Conservation (phyloP, 2,113 vertebrate genomes). For the Cnemophilus loriae region DNA sequence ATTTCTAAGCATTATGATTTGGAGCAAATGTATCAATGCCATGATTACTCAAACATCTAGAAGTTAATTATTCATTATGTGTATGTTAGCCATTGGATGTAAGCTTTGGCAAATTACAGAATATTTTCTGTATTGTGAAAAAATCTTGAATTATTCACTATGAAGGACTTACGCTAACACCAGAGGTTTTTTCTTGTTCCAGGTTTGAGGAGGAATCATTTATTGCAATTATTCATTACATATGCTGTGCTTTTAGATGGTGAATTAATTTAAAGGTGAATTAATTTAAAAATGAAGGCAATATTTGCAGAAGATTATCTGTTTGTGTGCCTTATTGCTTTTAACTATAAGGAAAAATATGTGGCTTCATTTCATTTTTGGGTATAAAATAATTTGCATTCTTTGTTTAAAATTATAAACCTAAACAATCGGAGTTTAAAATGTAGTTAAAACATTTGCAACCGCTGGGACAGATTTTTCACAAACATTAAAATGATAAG, state of each 20-base stretch:
- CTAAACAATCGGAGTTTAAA: not conserved
- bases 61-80: not conserved
- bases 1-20: no score
- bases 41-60: not conserved
- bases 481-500: not conserved
- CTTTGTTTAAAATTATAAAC: not conserved
- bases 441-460: not conserved
- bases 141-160: not conserved
- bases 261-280: not conserved
- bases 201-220: not conserved
- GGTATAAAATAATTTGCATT: not conserved
- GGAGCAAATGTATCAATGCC: not conserved
- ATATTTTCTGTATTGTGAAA: not conserved
- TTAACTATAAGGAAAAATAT: not conserved
- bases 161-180: not conserved
- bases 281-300: not conserved
- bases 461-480: not conserved
- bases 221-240: not conserved
- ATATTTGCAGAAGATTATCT: not conserved
- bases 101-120: not conserved
- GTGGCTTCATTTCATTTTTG: not conserved
- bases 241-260: not conserved
- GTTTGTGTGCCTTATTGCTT: rapidly evolving
- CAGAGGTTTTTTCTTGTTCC: not conserved
- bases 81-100: not conserved